Evolutionary conservation across 2,888 invertebrate genomes (phyloP).

Genomic region (Pollenia angustigena): DNA sequence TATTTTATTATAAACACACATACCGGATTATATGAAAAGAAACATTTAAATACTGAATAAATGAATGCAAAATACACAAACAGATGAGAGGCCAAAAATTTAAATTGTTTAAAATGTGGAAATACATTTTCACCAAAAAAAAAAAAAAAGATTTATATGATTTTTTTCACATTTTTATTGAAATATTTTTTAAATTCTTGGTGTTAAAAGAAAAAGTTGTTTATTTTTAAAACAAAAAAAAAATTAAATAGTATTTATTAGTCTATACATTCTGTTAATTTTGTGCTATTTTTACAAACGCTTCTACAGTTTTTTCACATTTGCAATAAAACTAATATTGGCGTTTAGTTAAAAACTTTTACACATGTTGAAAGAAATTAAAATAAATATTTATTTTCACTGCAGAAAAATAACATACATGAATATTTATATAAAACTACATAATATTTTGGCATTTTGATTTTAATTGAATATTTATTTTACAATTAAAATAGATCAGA

Average conservation of each 20-base stretch:
- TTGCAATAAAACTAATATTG: too few species aligned
- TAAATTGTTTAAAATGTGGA: not conserved
- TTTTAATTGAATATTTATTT: not conserved
- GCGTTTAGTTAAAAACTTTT: too few species aligned
- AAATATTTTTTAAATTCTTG: not conserved
- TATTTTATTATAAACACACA: not conserved
- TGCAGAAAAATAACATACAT: not conserved
- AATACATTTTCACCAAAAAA: not conserved
- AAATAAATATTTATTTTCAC: constrained; percentile 7
- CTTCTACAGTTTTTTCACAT: too few species aligned
- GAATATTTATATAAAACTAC: too few species aligned
- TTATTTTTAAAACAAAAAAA: not conserved
- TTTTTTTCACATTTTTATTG: too few species aligned
- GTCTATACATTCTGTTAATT: too few species aligned
- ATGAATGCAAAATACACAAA: not conserved
- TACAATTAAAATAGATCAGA: too few species aligned
- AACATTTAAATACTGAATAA: not conserved
- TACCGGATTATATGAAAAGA: not conserved
- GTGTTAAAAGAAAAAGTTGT: not conserved
- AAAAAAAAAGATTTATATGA: too few species aligned
- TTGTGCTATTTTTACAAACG: too few species aligned
- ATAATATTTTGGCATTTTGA: constrained; percentile 17
- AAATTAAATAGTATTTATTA: too few species aligned
- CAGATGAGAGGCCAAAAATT: not conserved
- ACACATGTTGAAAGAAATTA: not conserved